These are phyloP conservation scores for Syngnathus typhle DNA, from an alignment of 2,113 vertebrate species.

Conservation along the genomic window DNA sequence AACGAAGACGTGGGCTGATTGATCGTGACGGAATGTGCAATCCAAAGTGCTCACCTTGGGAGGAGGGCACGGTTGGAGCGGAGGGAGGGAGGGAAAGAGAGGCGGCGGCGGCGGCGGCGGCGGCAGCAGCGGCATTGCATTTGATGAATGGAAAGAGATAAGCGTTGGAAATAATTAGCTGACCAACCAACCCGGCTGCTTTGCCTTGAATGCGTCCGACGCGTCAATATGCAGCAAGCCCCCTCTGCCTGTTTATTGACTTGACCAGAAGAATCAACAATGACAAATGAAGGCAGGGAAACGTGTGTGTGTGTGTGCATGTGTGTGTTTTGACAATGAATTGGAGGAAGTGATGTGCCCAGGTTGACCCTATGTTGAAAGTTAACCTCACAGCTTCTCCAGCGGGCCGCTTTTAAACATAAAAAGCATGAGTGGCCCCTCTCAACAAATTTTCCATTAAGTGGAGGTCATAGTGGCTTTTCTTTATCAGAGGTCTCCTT, in stretches of 20 bases:
- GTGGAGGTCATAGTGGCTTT: too few species aligned
- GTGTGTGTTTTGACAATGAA: too few species aligned
- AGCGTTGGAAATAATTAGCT: constrained; percentile 4
- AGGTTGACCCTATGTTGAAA: too few species aligned
- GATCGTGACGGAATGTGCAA: neutral
- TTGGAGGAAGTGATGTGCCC: too few species aligned
- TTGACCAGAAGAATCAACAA: neutral
- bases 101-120: neutral
- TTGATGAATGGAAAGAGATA: constrained; percentile 1
- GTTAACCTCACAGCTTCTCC: too few species aligned
- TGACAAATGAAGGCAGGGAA: neutral
- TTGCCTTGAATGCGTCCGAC: neutral
- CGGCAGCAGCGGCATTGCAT: neutral
- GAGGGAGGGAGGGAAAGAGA: neutral
- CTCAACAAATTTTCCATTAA: too few species aligned
- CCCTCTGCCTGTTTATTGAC: constrained; percentile 7
- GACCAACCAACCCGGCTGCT: neutral
- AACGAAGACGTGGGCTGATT: neutral
- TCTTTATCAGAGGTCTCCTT: too few species aligned
- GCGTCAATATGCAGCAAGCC: neutral
- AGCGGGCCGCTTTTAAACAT: too few species aligned
- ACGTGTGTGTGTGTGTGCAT: too few species aligned
- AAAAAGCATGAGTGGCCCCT: too few species aligned
- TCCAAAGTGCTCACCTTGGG: constrained; percentile 1
- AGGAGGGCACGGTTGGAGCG: neutral